Conservation (phyloP, 2,888 invertebrate species). For the Trachelus iudaicus region DNA sequence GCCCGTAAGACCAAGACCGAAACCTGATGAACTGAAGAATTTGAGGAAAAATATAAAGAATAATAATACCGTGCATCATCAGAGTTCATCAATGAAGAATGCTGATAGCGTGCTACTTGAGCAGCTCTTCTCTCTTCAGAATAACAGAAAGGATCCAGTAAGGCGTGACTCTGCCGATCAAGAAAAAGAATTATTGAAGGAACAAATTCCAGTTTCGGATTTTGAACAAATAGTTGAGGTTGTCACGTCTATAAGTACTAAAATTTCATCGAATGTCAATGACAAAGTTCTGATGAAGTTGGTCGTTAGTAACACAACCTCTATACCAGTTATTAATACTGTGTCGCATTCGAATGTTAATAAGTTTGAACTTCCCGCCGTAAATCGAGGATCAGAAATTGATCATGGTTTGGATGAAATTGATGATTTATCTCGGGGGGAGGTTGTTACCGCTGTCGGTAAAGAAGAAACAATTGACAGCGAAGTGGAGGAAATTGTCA, state of each 20-base stretch:
- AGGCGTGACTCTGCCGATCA: not conserved
- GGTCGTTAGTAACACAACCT: conserved; percentile 41
- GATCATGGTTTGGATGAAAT: not conserved
- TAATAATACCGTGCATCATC: not conserved
- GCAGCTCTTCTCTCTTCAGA: conserved; percentile 43
- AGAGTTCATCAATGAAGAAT: not conserved
- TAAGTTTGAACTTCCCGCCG: not conserved
- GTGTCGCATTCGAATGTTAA: conserved; percentile 4
- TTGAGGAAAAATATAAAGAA: conserved; percentile 24
- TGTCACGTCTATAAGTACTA: conserved; percentile 63
- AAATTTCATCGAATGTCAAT: conserved; percentile 53
- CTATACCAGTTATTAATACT: conserved; percentile 27
- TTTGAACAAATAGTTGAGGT: conserved; percentile 61
- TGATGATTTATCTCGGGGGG: not conserved
- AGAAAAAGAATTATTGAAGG: not conserved
- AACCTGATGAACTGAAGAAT: conserved; percentile 48
- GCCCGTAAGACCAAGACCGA: conserved; percentile 75
- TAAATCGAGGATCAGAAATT: not conserved
- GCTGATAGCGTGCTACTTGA: conserved; percentile 41
- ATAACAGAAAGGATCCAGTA: conserved; percentile 14
- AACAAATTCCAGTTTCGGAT: not conserved
- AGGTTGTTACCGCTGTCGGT: not conserved
- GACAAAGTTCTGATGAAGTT: conserved; percentile 48
- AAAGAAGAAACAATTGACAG: not conserved
- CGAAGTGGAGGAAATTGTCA: not conserved